phyloP scores from a whole-genome alignment of 2,797 vertebrate genomes.

The Hydrolagus colliei region DNA sequence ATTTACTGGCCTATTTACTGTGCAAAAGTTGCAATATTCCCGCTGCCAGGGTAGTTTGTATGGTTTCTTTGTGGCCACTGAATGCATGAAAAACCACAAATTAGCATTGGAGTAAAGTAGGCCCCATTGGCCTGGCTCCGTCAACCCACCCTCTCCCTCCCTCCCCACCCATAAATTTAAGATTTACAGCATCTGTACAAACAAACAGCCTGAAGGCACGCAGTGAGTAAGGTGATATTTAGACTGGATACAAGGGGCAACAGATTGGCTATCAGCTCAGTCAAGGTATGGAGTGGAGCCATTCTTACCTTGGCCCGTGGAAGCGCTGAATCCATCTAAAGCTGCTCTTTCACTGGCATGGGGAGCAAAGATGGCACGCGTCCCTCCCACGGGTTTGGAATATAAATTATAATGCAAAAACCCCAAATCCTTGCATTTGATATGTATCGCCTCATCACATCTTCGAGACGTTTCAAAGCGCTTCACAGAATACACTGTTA shows the following conservation, averaged over 20 bases:
- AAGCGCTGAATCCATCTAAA: conserved; percentile 11
- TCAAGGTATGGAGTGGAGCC: not conserved
- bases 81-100: conserved; percentile 84
- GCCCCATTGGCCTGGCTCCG: conserved; percentile 58
- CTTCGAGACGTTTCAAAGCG: too few species aligned
- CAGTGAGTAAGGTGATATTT: conserved; percentile 46
- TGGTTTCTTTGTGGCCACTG: conserved; percentile 77
- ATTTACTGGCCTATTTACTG: conserved; percentile 59
- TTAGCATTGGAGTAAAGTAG: conserved; percentile 73
- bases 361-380: too few species aligned
- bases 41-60: conserved; percentile 63
- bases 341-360: not conserved
- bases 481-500: too few species aligned
- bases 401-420: not conserved
- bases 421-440: not conserved
- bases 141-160: conserved; percentile 37
- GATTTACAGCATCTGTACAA: conserved; percentile 74
- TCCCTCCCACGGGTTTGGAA: not conserved
- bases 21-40: conserved; percentile 63
- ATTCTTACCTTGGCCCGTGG: conserved; percentile 19
- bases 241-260: conserved; percentile 49
- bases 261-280: conserved; percentile 49
- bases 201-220: conserved; percentile 61
- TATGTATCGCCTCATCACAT: too few species aligned
- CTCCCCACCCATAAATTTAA: conserved; percentile 39